A percentile compares a stretch with the other conserved stretches of the same genome.
phyloP scores from a whole-genome alignment of 64 coral and sea anemone species.

The Actinia tenebrosa region DNA sequence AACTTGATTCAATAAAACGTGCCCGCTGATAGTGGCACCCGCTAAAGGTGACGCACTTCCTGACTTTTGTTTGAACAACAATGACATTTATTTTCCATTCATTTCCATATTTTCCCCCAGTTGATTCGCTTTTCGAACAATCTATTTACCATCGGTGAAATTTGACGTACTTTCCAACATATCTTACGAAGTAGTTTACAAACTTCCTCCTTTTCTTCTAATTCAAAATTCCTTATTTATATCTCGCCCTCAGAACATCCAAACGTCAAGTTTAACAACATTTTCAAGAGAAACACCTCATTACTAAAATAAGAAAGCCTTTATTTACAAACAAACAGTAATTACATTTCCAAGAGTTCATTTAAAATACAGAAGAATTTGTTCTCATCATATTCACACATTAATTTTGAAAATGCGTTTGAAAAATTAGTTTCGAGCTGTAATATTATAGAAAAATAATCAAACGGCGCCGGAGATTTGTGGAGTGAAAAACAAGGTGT shows the following conservation, averaged over 20 bases:
- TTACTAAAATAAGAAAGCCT: neutral
- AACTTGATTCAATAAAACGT: neutral
- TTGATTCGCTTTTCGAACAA: too few species aligned
- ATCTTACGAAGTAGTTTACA: too few species aligned
- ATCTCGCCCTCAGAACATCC: too few species aligned
- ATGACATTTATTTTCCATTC: neutral
- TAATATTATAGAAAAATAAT: neutral
- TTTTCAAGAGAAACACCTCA: neutral
- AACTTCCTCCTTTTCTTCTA: too few species aligned
- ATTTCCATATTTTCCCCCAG: neutral
- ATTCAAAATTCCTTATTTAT: too few species aligned
- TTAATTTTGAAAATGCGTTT: neutral
- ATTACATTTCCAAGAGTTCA: neutral
- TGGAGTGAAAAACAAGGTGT: neutral
- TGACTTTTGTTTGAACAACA: neutral
- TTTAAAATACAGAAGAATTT: neutral
- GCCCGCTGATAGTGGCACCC: neutral
- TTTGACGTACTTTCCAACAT: too few species aligned
- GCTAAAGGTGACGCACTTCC: neutral
- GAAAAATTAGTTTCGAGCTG: neutral
- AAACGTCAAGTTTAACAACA: neutral
- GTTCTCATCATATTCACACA: neutral
- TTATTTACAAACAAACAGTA: neutral
- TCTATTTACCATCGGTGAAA: too few species aligned
- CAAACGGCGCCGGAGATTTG: neutral